phyloP scores from a whole-genome alignment of 1,140 invertebrate species.

The Apolygus lucorum region DNA sequence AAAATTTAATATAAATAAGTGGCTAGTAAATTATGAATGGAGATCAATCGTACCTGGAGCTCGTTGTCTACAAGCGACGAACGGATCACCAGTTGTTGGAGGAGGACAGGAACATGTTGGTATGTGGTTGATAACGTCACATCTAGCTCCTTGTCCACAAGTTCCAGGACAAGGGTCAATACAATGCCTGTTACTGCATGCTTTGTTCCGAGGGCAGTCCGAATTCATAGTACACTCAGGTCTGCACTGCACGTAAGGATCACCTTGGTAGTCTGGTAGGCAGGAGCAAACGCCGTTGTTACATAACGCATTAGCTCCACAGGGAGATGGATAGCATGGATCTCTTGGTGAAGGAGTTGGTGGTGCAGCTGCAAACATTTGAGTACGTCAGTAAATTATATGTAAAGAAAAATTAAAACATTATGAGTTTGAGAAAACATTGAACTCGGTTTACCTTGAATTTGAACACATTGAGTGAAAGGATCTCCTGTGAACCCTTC shows the following conservation, averaged over 20 bases:
- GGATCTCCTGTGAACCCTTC: slow-evolving; percentile 55
- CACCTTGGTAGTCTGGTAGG: slow-evolving; percentile 61
- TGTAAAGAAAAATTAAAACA: not conserved
- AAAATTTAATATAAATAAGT: not conserved
- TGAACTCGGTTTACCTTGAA: too few relatives aligned
- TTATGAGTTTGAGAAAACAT: not conserved
- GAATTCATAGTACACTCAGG: slow-evolving; percentile 77
- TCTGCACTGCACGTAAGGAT: slow-evolving; percentile 54
- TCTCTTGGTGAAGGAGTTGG: slow-evolving; percentile 40
- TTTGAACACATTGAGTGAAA: slow-evolving; percentile 40
- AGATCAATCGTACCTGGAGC: not conserved
- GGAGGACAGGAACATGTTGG: slow-evolving; percentile 58
- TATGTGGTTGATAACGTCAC: slow-evolving; percentile 60
- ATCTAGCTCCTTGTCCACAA: slow-evolving; percentile 65
- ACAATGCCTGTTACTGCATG: slow-evolving; percentile 68
- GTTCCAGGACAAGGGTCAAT: slow-evolving; percentile 68
- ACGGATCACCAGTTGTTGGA: slow-evolving; percentile 68
- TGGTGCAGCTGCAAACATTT: too few relatives aligned
- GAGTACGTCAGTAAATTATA: too few relatives aligned
- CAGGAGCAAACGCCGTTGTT: slow-evolving; percentile 64
- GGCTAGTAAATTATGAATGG: not conserved
- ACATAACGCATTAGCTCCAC: slow-evolving; percentile 65
- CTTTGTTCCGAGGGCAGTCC: slow-evolving; percentile 65
- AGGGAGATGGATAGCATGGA: slow-evolving; percentile 69
- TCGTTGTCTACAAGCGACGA: slow-evolving; percentile 50